These are phyloP conservation scores for Drosophila littoralis DNA, from an alignment of 1,140 invertebrate genomes.

Conservation along the genomic window DNA sequence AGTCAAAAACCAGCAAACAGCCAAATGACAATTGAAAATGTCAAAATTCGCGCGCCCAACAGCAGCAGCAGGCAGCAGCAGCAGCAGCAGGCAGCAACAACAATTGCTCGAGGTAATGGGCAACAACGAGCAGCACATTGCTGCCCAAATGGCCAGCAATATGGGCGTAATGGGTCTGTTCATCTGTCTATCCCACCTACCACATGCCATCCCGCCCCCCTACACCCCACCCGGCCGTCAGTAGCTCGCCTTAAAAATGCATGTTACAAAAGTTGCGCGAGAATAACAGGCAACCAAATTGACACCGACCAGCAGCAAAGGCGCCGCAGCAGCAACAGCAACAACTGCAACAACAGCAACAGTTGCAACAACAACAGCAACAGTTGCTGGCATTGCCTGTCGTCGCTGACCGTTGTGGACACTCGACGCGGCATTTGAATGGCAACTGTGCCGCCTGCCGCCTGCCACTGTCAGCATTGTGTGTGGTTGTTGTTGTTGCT, in stretches of 20 bases:
- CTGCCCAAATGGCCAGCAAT: slow-evolving; percentile 38
- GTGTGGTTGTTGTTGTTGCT: slow-evolving; percentile 25
- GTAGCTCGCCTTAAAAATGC: slow-evolving; percentile 27
- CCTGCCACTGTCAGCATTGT: slow-evolving; percentile 45
- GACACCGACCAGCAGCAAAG: slow-evolving; percentile 46
- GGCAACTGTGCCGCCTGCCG: slow-evolving; percentile 47
- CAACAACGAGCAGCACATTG: slow-evolving; percentile 31
- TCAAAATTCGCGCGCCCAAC: slow-evolving; percentile 63
- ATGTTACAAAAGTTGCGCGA: slow-evolving; percentile 63
- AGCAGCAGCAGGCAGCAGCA: slow-evolving; percentile 28
- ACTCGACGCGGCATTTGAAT: slow-evolving; percentile 61
- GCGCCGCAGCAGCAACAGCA: slow-evolving; percentile 27
- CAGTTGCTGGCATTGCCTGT: slow-evolving; percentile 30
- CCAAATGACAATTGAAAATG: slow-evolving; percentile 77
- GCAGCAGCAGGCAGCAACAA: background rate
- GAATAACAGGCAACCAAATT: slow-evolving; percentile 52
- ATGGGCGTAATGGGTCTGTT: slow-evolving; percentile 52
- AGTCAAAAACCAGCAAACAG: slow-evolving; percentile 40
- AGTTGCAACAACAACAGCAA: slow-evolving; percentile 44
- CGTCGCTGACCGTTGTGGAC: slow-evolving; percentile 59
- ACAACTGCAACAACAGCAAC: slow-evolving; percentile 1
- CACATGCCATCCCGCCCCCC: background rate
- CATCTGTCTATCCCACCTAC: background rate
- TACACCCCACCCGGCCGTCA: background rate
- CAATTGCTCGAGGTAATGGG: slow-evolving; percentile 30